Evolutionary conservation across 2,888 invertebrate species (phyloP), one percentile per base, ranked within the genome.

Genomic region (Podabrus alpinus): DNA sequence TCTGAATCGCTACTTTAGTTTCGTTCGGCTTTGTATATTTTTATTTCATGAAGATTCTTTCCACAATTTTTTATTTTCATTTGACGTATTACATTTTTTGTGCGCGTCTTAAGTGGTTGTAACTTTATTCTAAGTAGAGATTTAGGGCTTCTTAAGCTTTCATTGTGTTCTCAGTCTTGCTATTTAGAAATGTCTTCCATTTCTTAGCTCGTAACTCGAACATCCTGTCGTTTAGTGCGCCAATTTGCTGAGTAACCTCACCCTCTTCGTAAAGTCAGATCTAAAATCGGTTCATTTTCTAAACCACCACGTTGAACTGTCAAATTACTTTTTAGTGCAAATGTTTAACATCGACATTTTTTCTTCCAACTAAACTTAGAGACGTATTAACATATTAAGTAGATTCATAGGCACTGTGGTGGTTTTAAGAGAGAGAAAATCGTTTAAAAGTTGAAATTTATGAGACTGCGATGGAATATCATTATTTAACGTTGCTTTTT

Each of bases 181-280:
- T 76, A 77, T 82, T 84, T 82, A 83, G 82, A 82, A 79, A 82
- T 83, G 83, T 82, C 83, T 84, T 83, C 82, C 83, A 83, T 84
- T 85, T 81, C 82, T 83, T 82, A 81, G 84, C 79, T 84, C 84
- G 83, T 85, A 84, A 85, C 82, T 82, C 81, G 82, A 83, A 84
- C 84, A 83, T 83, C 80, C 80, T 80, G 81, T 83, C 84, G 81
- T 84, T 85, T 84, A 84, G 83, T 83, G 81, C 82, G 80, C 84
- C 84, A 85, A 86, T 86, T 86, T 85, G 84, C 83, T 82, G 83
- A 84, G 83, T 83, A 82, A 80, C 81, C 80, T 80, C 79, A 71
- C 76, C 76, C 76, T 68, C 71, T 68, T 71, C 68, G 59, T 74
- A 68, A 74, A 73, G 66, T 74, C 72, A 19, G 59, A 69, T 70